Conservation (phyloP, 2,113 vertebrate species). For the Pterophyllum scalare region DNA sequence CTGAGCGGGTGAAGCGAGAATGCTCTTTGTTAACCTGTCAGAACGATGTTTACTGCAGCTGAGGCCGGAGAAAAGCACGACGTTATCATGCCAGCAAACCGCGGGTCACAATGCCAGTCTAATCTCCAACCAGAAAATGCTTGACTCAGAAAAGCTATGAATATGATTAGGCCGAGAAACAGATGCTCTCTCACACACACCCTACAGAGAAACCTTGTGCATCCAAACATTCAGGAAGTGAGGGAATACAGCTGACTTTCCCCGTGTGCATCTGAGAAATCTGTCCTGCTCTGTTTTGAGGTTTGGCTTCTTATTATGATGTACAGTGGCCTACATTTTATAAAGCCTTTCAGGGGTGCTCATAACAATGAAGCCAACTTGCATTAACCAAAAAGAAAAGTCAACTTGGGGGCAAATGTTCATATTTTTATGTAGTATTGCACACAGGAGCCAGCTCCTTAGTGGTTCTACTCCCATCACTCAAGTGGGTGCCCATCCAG, state of each 20-base stretch:
- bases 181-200: slow-evolving; percentile 39
- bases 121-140: slow-evolving; percentile 63
- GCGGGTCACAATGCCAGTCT: slow-evolving; percentile 68
- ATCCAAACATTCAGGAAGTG: slow-evolving; percentile 9
- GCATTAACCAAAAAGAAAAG: neutral
- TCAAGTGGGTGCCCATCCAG: neutral
- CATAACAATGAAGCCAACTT: neutral
- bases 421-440: neutral
- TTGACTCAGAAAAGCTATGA: slow-evolving; percentile 70
- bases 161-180: slow-evolving; percentile 71
- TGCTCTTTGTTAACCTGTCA: slow-evolving; percentile 31
- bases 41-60: slow-evolving; percentile 30
- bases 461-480: neutral
- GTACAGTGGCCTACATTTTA: neutral
- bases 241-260: slow-evolving; percentile 8
- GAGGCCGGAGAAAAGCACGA: slow-evolving; percentile 23
- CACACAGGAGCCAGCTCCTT: slow-evolving; percentile 3
- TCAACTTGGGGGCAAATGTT: neutral
- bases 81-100: slow-evolving; percentile 50
- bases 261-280: slow-evolving; percentile 23
- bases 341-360: neutral
- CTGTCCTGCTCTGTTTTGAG: slow-evolving; percentile 18
- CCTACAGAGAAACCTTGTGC: slow-evolving; percentile 18
- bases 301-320: neutral
- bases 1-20: slow-evolving; percentile 17